Conservation (phyloP, 2,113 vertebrate genomes). For the Hypanus sabinus region DNA sequence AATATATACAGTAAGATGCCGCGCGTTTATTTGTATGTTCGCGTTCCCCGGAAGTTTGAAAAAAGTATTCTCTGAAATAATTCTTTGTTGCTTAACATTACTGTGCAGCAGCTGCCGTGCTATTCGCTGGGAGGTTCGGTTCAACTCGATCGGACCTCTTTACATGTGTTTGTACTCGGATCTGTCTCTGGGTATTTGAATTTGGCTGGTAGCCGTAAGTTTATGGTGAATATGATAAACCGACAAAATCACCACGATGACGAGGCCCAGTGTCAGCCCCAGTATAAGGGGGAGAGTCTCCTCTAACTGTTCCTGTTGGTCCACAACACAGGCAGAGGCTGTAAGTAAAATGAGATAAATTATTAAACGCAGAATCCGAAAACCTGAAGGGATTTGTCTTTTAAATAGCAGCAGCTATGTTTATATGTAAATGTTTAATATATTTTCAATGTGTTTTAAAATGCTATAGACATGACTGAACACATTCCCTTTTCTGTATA, state of each 20-base stretch:
- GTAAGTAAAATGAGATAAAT: slow-evolving; percentile 44
- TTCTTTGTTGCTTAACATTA: background rate
- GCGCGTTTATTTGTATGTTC: background rate
- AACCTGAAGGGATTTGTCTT: too few relatives aligned
- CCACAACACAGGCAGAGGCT: slow-evolving; percentile 90
- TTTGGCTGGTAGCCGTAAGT: slow-evolving; percentile 69
- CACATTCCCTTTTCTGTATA: too few relatives aligned
- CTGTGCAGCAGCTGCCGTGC: background rate
- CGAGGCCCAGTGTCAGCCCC: slow-evolving; percentile 78
- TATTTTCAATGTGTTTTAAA: too few relatives aligned
- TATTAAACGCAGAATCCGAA: background rate
- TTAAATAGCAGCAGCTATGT: too few relatives aligned
- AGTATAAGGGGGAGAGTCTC: slow-evolving; percentile 86
- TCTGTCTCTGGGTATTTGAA: slow-evolving; percentile 81
- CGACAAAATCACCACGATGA: slow-evolving; percentile 77
- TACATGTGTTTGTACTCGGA: slow-evolving; percentile 98
- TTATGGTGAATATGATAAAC: slow-evolving; percentile 94
- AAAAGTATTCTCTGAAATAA: background rate
- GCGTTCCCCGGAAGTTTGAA: background rate
- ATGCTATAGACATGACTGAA: too few relatives aligned
- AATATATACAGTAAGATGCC: background rate
- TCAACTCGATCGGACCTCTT: background rate
- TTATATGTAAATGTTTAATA: too few relatives aligned
- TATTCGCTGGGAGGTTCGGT: background rate
- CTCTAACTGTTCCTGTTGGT: slow-evolving; percentile 84